Evolutionary conservation across 1,140 invertebrate species (phyloP), one percentile per base, ranked within the genome.

Genomic region (Dendroctonus valens): DNA sequence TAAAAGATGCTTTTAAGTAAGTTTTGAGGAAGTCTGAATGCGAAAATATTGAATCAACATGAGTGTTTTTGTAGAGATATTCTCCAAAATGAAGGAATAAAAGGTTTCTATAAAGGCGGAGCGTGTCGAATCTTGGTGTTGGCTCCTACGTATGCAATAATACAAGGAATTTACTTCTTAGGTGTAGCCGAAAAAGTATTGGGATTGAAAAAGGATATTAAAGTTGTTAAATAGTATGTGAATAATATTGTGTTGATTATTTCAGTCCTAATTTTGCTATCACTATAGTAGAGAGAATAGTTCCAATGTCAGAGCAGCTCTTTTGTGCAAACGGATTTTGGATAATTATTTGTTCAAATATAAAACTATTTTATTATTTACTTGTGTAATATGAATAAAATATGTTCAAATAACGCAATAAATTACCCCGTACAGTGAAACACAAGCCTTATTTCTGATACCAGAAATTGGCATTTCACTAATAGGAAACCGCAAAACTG

Each of bases 51-150:
- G 44, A 46, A 11, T 46, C 2, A 46, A 11, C 12, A 12, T 12
- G 44, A 2, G 9, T 9, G 12, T 52, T 52, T 51, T 41, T 84
- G 39, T 77, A 96, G 93, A 9, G 92, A 91, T 83, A 98, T 94
- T 3, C 77, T 94, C 68, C 89, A 86, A 74, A 83, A 94, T 71
- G 97, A 99, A 85, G 97, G 97, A 41, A 84, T 88, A 6, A 87
- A 81, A n/a, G 97, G 97, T 37, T 97, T 99, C 78, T 98, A 99
- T 81, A 99, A 99, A 82, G 97, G 97, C 50, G 97, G 94, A 0
- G 88, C 90, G 3, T 98, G 96, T 79, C 86, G 98, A 74, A 94
- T 98, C 88, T 96, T 99, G 70, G 97, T 99, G 0, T 98, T 99
- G 76, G 97, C 97, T 6, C 96, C 96, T 3, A 78, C 99, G 41